These are phyloP conservation scores for Chaetodon trifasciatus DNA, from an alignment of 2,797 vertebrate genomes.

Conservation along the genomic window DNA sequence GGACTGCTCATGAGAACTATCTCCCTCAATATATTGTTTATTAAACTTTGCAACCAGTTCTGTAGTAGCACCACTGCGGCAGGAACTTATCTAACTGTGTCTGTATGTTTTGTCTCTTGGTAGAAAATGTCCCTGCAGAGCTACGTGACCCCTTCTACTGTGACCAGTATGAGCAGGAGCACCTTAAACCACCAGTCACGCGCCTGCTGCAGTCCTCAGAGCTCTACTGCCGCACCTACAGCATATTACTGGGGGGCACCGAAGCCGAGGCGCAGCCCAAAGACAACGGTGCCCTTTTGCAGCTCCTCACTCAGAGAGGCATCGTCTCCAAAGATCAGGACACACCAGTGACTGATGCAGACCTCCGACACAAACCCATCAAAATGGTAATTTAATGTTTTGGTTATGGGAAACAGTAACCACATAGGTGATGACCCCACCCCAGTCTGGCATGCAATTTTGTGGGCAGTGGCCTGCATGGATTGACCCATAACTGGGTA, in stretches of 20 bases:
- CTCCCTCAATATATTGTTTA: neutral
- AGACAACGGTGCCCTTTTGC: constrained; percentile 87
- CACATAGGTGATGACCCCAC: neutral
- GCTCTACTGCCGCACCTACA: constrained; percentile 91
- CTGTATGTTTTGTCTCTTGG: constrained; percentile 54
- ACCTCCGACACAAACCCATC: constrained; percentile 91
- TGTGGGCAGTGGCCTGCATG: constrained; percentile 10
- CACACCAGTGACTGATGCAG: constrained; percentile 85
- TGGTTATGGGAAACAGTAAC: neutral
- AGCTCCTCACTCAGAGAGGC: constrained; percentile 85
- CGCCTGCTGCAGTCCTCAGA: constrained; percentile 91
- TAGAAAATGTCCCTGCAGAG: constrained; percentile 93
- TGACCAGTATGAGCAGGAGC: constrained; percentile 96
- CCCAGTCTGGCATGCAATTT: neutral
- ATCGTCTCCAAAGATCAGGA: constrained; percentile 84
- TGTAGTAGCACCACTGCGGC: neutral
- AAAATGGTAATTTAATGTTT: constrained; percentile 88
- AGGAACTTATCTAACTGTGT: constrained; percentile 36
- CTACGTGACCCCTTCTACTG: constrained; percentile 95
- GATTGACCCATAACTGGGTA: constrained; percentile 19
- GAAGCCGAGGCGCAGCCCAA: constrained; percentile 78
- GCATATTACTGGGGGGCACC: constrained; percentile 76
- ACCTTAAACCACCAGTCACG: constrained; percentile 93
- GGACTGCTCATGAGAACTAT: neutral
- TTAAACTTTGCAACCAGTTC: neutral